Evolutionary conservation across 2,797 vertebrate species (phyloP).

Genomic region (Leptoclinus maculatus): DNA sequence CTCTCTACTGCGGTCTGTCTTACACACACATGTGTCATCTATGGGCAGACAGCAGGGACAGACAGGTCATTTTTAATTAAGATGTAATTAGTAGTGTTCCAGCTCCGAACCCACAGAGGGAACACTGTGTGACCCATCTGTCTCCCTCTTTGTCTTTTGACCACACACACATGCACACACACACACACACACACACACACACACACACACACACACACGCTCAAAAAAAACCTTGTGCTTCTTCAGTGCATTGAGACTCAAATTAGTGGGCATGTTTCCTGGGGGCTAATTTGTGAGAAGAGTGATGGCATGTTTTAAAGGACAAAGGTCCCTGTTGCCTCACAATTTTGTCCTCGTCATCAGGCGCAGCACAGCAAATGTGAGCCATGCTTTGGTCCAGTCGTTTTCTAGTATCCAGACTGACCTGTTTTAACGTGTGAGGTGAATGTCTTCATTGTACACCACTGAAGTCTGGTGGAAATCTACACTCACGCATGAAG

Average conservation of each 20-base stretch:
- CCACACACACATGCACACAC: conserved; percentile 32
- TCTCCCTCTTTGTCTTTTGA: conserved; percentile 51
- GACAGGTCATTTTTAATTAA: conserved; percentile 78
- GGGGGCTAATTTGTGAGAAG: conserved; percentile 59
- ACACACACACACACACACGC: conserved; percentile 27
- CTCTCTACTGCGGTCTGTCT: neutral
- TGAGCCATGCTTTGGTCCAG: neutral
- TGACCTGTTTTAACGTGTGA: neutral
- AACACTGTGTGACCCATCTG: conserved; percentile 74
- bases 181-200: conserved; percentile 24
- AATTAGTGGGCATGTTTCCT: conserved; percentile 57
- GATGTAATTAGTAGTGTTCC: conserved; percentile 74
- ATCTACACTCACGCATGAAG: neutral
- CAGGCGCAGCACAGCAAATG: neutral
- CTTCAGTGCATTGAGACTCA: conserved; percentile 52
- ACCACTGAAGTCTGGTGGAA: neutral
- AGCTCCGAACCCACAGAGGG: conserved; percentile 65
- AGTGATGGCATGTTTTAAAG: conserved; percentile 57
- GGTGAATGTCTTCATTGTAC: neutral
- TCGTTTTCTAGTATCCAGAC: neutral
- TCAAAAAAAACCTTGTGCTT: conserved; percentile 35
- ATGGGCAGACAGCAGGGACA: conserved; percentile 46
- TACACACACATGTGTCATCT: conserved; percentile 35
- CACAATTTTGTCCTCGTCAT: conserved; percentile 4
- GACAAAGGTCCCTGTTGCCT: conserved; percentile 53